Evolutionary conservation across 2,797 vertebrate genomes (phyloP).

Genomic region (Phataginus tetradactyla): DNA sequence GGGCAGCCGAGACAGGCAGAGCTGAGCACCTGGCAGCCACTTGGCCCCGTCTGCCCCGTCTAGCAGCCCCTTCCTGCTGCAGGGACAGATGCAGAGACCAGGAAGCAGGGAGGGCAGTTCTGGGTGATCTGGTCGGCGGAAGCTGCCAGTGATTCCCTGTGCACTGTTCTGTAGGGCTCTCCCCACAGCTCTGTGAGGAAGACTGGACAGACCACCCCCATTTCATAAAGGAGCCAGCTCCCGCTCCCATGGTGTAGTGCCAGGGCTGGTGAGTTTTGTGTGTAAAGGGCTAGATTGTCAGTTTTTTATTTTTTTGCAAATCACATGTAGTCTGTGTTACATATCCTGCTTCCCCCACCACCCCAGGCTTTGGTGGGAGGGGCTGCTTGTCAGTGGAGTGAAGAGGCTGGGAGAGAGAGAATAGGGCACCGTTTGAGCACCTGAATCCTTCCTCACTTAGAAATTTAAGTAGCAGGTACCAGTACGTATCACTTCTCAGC

Average conservation of each 20-base stretch:
- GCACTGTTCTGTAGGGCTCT: background rate
- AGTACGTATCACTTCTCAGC: background rate
- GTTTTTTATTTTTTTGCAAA: background rate
- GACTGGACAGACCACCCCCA: fast-evolving
- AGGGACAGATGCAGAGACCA: fast-evolving
- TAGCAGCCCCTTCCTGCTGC: too few relatives aligned
- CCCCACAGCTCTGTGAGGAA: too few relatives aligned
- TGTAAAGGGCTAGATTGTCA: background rate
- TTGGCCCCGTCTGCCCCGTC: background rate
- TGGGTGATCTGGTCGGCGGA: fast-evolving
- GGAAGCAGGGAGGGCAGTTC: too few relatives aligned
- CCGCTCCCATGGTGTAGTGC: fast-evolving
- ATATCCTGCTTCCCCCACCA: background rate
- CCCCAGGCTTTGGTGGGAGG: too few relatives aligned
- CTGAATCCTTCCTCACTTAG: background rate
- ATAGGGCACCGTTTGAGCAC: too few relatives aligned
- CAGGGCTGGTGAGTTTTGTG: fast-evolving
- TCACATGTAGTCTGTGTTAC: background rate
- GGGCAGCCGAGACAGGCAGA: background rate
- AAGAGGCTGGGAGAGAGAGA: background rate
- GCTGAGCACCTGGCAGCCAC: background rate
- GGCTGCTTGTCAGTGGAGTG: background rate
- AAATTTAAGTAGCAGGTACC: background rate
- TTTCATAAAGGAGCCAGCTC: background rate
- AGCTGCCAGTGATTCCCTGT: background rate